Conservation (phyloP, 2,888 invertebrate species). For the Empis stercorea region DNA sequence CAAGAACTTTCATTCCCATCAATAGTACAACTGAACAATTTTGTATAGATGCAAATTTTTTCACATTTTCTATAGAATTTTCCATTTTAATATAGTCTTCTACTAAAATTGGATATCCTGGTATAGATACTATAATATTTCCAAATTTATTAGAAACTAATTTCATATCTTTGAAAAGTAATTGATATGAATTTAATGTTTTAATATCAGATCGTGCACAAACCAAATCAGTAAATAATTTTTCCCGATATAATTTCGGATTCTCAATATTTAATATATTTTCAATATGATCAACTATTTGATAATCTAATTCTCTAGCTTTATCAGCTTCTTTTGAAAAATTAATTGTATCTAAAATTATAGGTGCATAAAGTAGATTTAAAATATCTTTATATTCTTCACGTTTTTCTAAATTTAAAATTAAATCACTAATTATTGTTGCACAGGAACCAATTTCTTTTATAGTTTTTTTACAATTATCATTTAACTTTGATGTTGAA, state of each 20-base stretch:
- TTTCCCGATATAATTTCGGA: conserved; percentile 28
- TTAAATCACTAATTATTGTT: conserved; percentile 53
- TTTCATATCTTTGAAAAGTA: conserved; percentile 68
- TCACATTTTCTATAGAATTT: conserved; percentile 39
- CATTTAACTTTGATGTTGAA: conserved; percentile 36
- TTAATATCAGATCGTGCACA: conserved; percentile 54
- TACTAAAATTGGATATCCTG: conserved; percentile 35
- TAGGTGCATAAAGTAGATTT: conserved; percentile 39
- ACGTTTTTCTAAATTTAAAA: conserved; percentile 29
- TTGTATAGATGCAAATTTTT: conserved; percentile 36
- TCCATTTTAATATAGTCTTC: conserved; percentile 22
- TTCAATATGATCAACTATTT: conserved; percentile 46
- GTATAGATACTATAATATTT: conserved; percentile 41
- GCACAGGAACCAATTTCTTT: conserved; percentile 64
- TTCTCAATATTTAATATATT: conserved; percentile 35
- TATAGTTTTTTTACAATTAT: conserved; percentile 19
- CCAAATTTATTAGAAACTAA: conserved; percentile 41
- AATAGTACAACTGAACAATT: conserved; percentile 41
- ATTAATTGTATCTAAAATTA: conserved; percentile 70
- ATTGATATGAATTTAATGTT: conserved; percentile 47
- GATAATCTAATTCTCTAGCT: conserved; percentile 51
- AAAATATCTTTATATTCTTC: conserved; percentile 11
- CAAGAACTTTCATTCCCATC: conserved; percentile 47
- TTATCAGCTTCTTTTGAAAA: conserved; percentile 54
- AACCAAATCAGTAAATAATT: conserved; percentile 42